Conservation (phyloP, 2,113 vertebrate species). For the Parus major region DNA sequence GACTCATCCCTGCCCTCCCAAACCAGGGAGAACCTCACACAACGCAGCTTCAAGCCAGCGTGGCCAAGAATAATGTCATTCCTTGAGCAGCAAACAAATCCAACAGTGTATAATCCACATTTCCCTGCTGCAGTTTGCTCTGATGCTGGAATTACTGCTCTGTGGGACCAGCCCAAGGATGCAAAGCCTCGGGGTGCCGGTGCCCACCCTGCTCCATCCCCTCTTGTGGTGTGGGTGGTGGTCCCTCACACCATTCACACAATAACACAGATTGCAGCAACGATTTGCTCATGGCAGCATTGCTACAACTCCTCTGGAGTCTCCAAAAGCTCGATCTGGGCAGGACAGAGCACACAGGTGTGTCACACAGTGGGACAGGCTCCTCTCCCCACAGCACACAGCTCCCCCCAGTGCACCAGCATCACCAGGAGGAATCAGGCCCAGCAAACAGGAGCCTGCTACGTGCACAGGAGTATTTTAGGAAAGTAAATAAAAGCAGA, state of each 20-base stretch:
- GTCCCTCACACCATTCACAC: not conserved
- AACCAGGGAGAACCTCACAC: not conserved
- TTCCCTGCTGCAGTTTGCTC: not conserved
- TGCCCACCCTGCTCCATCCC: too few species aligned
- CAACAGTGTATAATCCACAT: rapidly evolving
- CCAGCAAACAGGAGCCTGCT: not conserved
- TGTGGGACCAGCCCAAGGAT: rapidly evolving
- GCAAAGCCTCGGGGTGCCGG: not conserved
- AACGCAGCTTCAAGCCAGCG: rapidly evolving
- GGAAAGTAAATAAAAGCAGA: not conserved
- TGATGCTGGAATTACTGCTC: not conserved
- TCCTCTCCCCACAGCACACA: not conserved
- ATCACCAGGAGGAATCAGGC: not conserved
- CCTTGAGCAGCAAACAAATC: rapidly evolving
- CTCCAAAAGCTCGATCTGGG: not conserved
- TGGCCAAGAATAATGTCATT: not conserved
- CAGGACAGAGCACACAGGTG: not conserved
- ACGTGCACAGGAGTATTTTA: not conserved
- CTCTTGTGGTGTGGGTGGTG: rapidly evolving
- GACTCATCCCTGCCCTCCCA: too few species aligned
- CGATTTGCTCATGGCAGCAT: rapidly evolving
- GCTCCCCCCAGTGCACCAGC: rapidly evolving
- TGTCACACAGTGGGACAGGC: not conserved
- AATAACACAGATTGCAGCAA: not conserved
- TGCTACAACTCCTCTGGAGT: not conserved